These are phyloP conservation scores for Malurus splendens DNA, from an alignment of 2,797 vertebrate genomes.

Conservation along the genomic window DNA sequence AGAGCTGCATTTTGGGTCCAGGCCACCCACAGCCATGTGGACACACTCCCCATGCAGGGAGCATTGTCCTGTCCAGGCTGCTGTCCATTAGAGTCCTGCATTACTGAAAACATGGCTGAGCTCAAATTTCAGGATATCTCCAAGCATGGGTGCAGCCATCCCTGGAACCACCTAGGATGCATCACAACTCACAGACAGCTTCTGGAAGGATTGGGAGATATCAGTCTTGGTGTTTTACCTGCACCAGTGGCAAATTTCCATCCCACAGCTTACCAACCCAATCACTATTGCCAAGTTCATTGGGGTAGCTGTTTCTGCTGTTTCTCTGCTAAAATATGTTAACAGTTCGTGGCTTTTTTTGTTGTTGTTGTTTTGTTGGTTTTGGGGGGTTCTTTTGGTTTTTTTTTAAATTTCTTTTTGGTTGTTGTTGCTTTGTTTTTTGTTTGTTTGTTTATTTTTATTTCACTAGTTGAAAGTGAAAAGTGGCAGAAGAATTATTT, in stretches of 20 bases:
- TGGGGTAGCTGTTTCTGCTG: neutral
- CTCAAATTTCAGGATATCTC: neutral
- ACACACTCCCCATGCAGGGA: neutral
- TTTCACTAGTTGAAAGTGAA: neutral
- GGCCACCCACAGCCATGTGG: neutral
- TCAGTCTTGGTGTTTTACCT: neutral
- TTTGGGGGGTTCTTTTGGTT: no score
- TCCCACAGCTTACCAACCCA: neutral
- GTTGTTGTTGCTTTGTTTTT: no score
- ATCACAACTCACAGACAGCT: neutral
- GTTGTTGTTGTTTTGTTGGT: no score
- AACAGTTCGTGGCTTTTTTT: neutral
- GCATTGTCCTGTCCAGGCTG: neutral
- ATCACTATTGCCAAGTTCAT: rapidly evolving
- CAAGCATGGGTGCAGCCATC: neutral
- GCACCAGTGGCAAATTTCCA: neutral
- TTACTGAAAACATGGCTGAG: neutral
- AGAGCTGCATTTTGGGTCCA: neutral
- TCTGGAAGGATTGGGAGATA: neutral
- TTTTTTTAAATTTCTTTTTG: no score
- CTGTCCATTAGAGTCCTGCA: neutral
- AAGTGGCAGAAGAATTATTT: neutral
- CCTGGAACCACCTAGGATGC: neutral
- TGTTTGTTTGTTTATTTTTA: neutral
- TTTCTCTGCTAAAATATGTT: neutral